Base-by-base conservation (phyloP, 2,888 invertebrate species). In the Orchesellides sinensis region DNA sequence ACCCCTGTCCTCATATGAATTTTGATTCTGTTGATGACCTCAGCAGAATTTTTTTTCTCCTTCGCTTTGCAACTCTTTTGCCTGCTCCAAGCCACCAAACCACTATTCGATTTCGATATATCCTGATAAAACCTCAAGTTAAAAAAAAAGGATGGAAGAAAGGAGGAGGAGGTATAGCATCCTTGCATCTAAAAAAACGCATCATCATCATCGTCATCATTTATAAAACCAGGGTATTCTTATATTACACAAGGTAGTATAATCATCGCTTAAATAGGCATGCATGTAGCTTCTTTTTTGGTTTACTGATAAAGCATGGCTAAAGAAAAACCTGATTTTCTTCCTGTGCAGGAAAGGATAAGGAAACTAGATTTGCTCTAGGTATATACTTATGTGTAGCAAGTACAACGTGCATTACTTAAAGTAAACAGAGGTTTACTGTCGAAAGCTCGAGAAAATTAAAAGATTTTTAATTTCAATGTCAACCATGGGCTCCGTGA, bases 11-110 rank as follows among this genome's bases (percentile, higher is more conserved):
- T 84, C 83, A 83, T 83, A 84, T 83, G 86, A 86, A 86, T 86
- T 85, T 85, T 86, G 86, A 86, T 84, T 86, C 83, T 85, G 78
- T 81, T 86, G 86, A 86, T 86, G 86, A 86, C 84, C 84, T 83
- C 84, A 86, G 84, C 86, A 84, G 68, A 84, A 83, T 85, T 73
- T 45, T 73, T 45, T 35, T 61, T 70, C 49, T 54, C 29, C 25
- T 66, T 45, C 73, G 19, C 56, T 17, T n/a, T n/a, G 56, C 70
- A 70, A 45, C 70, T 54, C n/a, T n/a, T 40, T 32, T 54, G 32
- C 29, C n/a, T 65, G 12, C 65, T 23, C 10, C 61, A 32, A 5
- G 14, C 29, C 32, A 19, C 23, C 17, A 17, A 21, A 19, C 45
- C 25, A 10, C 10, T 45, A 5, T 68, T 68, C 12, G 12, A n/a